Conservation (phyloP, 1,140 invertebrate species). For the Aphaenogaster rudis region DNA sequence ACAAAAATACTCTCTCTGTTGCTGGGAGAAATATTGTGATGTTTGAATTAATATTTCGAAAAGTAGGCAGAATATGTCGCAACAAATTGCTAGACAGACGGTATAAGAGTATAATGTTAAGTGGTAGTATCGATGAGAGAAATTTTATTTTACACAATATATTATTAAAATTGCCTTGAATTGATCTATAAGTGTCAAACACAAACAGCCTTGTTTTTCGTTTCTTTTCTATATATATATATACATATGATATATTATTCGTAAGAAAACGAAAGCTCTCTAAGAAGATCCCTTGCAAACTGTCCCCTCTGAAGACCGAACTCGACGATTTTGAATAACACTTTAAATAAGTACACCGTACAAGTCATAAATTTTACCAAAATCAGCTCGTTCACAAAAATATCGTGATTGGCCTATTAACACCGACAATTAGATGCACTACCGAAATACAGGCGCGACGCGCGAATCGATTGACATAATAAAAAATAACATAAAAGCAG, state of each 20-base stretch:
- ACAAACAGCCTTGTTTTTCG: constrained; percentile 35
- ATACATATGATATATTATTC: constrained; percentile 46
- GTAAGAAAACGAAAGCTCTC: constrained; percentile 18
- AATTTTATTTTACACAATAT: constrained; percentile 35
- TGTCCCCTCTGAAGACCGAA: constrained; percentile 27
- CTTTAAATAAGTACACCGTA: constrained; percentile 73
- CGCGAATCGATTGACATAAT: constrained; percentile 40
- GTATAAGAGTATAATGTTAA: constrained; percentile 45
- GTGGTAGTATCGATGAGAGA: constrained; percentile 20
- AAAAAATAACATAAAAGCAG: background rate
- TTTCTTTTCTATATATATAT: constrained; percentile 58
- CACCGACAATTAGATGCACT: constrained; percentile 11
- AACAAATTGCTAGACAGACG: constrained; percentile 53
- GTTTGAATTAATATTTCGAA: constrained; percentile 48
- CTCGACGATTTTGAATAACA: constrained; percentile 67
- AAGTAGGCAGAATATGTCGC: constrained; percentile 44
- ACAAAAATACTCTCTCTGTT: constrained; percentile 58
- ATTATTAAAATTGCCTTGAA: constrained; percentile 32
- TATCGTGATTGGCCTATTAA: background rate
- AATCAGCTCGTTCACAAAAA: constrained; percentile 34
- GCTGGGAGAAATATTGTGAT: constrained; percentile 50
- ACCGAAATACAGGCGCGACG: constrained; percentile 23
- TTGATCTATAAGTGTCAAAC: constrained; percentile 58
- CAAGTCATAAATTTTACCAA: constrained; percentile 64
- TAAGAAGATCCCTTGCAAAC: background rate